Evolutionary conservation across 37 sponge, comb jelly and placozoan species (phyloP), one percentile per base, ranked within the genome.

Genomic region (Cliona cf. orientalis): DNA sequence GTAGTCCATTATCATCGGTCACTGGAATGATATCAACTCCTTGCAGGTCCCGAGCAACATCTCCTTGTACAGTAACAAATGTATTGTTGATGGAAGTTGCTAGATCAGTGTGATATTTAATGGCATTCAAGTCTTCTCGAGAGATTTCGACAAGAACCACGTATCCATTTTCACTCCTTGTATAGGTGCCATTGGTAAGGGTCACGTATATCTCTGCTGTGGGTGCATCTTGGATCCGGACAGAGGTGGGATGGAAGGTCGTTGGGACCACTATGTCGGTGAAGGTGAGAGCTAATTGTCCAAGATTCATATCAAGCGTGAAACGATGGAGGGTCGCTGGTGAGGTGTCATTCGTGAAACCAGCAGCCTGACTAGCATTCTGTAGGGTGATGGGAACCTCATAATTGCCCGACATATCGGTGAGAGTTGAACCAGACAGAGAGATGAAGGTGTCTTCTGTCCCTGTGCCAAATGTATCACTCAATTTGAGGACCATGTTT

Each of bases 341-440:
- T 2, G 88, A 68, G 2, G 82, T 75, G 42, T 87, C 88, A 21
- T 42, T 33, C 5, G 49, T 42, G 23, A 42, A 1, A 31, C 14
- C 0, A 36, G 37, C 35, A 0, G 70, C 68, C 32, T 39, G 56
- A 26, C 71, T 71, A 36, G 79, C 78, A 77, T 78, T 62, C 9
- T 40, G 6, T 58, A 63, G 66, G 64, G 69, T 72, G 40, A 84
- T 72, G 25, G 91, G 80, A 5, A 62, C 58, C 14, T 62, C 81
- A 60, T 90, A 90, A 61, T 82, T 86, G 28, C 80, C 77, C 21
- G 88, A 80, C 87, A 90, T 94, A 65, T 94, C 95, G 31, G 91
- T 86, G 23, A 94, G 31, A 25, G 84, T 83, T 6, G 71, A 70
- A 37, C 44, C 70, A 25, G 84, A 44, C 7, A 94, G 25, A 49